Evolutionary conservation across 1,140 invertebrate species (phyloP).

Genomic region (Saccostrea cuccullata): DNA sequence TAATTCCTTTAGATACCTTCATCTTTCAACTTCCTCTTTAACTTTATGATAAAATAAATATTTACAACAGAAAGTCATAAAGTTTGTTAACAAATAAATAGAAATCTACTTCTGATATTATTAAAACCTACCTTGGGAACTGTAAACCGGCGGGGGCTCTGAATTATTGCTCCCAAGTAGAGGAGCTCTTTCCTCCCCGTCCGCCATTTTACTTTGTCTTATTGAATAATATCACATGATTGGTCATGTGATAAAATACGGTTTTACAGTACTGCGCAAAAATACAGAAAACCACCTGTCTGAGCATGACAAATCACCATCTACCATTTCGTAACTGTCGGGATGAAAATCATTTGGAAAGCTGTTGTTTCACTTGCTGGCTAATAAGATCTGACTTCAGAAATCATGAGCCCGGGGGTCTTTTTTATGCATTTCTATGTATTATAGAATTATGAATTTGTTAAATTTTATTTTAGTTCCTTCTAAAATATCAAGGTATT

Average conservation of each 20-base stretch:
- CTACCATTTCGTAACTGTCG: too few relatives aligned
- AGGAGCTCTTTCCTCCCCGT: constrained; percentile 38
- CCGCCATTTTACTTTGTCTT: constrained; percentile 5
- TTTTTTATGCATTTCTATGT: too few relatives aligned
- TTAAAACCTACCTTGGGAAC: constrained; percentile 3
- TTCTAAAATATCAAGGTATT: too few relatives aligned
- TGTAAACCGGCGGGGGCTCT: constrained; percentile 14
- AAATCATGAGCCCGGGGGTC: too few relatives aligned
- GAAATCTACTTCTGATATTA: not conserved
- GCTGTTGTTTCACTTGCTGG: too few relatives aligned
- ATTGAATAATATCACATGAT: constrained; percentile 8
- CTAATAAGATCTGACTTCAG: too few relatives aligned
- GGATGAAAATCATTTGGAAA: too few relatives aligned
- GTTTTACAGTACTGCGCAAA: not conserved
- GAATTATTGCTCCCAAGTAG: not conserved
- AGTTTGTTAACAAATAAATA: not conserved
- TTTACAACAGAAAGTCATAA: not conserved
- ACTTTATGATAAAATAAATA: too few relatives aligned
- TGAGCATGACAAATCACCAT: too few relatives aligned
- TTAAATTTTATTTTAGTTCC: too few relatives aligned
- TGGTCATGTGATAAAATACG: not conserved
- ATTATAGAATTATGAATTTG: too few relatives aligned
- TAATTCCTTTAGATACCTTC: not conserved
- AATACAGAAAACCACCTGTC: not conserved
- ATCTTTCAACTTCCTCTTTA: not conserved